Conservation (phyloP, 2,888 invertebrate species). For the Drosophila prolongata region DNA sequence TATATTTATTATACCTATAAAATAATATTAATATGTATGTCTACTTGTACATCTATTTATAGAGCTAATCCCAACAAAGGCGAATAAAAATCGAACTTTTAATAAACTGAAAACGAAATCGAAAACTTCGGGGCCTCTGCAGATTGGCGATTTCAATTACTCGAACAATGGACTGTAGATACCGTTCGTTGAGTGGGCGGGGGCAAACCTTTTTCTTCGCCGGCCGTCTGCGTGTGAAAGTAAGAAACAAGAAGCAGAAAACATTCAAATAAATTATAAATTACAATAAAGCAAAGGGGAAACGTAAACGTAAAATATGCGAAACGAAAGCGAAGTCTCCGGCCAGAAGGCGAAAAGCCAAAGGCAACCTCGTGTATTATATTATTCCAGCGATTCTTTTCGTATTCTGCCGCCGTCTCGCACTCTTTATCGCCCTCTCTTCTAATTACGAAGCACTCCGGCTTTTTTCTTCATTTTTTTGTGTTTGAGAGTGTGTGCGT, state of each 20-base stretch:
- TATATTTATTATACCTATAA: slow-evolving; percentile 60
- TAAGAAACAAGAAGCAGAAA: slow-evolving; percentile 48
- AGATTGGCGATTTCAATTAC: slow-evolving; percentile 57
- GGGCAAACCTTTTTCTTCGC: slow-evolving; percentile 44
- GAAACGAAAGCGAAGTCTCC: slow-evolving; percentile 73
- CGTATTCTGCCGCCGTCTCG: slow-evolving; percentile 31
- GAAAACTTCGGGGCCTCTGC: slow-evolving; percentile 10
- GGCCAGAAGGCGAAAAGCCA: slow-evolving; percentile 51
- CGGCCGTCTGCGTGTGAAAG: slow-evolving; percentile 62
- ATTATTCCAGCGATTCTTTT: slow-evolving; percentile 62
- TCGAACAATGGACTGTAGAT: slow-evolving; percentile 20
- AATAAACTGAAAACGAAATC: slow-evolving; percentile 41
- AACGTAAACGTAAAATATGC: slow-evolving; percentile 58
- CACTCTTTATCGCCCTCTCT: slow-evolving; percentile 39
- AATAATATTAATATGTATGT: slow-evolving; percentile 51
- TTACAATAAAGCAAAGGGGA: slow-evolving; percentile 49
- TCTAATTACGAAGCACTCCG: slow-evolving; percentile 48
- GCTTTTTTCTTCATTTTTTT: neutral
- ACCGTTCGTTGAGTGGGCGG: slow-evolving; percentile 15
- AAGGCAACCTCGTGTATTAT: slow-evolving; percentile 40
- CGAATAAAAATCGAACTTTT: slow-evolving; percentile 71
- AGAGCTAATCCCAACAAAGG: slow-evolving; percentile 62
- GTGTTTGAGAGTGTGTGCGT: slow-evolving; percentile 9
- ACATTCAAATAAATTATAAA: slow-evolving; percentile 61
- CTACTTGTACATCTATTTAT: slow-evolving; percentile 61